Evolutionary conservation across 2,113 vertebrate genomes (phyloP), one percentile per base, ranked within the genome.

Genomic region (Miniopterus natalensis): DNA sequence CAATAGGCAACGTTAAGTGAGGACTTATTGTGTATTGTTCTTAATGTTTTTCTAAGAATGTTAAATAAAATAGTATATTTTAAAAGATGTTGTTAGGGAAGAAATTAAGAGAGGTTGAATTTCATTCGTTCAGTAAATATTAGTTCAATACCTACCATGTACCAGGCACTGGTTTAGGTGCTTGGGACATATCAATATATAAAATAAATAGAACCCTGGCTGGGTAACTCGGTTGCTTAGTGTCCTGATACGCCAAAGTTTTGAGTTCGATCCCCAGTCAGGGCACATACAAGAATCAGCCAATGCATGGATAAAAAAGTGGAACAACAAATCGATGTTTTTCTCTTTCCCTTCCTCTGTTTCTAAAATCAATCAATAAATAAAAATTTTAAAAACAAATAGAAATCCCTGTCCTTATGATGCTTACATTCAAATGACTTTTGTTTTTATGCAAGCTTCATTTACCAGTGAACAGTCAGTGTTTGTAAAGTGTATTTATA

Each of bases 11-110:
- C 15, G 4, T 49, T 74, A 47, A 74, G 42, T 29, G 27, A 75
- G 14, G 27, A 78, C 10, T 78, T 78, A 40, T 20, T 55, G 31
- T 78, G 42, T 83, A 20, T 77, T 93, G 6, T 70, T 95, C 10
- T 68, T 78, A 84, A 29, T 90, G 27, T 90, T 87, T 81, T n/a
- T 31, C 89, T 92, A 51, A 90, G 97, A 94, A 51, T 92, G 49
- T 88, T 92, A 88, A 79, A n/a, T 79, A 84, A 83, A 79, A 63
- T 90, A 20, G 9, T 80, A 84, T 6, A 29, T 90, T 88, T 90
- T 85, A 73, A 59, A 92, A 73, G 9, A 87, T 95, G 23, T 71
- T 85, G 21, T 13, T 90, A 88, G 59, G 71, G 4, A 23, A 95
- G 11, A 92, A 3, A 71, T 63, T 65, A 92, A 29, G 66, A 93